Conservation (phyloP, 2,113 vertebrate genomes). For the Calidris pugnax region DNA sequence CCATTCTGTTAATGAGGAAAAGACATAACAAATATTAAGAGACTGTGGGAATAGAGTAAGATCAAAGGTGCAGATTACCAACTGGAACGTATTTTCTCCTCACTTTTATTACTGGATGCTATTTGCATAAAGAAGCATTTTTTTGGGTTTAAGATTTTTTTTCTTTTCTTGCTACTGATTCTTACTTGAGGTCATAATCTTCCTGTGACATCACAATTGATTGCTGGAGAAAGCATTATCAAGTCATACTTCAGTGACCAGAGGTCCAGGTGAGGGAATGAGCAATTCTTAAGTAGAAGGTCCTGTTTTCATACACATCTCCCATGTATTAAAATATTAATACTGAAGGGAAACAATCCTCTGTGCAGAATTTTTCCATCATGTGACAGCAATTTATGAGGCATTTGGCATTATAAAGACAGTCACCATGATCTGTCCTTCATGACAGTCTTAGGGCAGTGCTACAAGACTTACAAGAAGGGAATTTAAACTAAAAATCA, state of each 20-base stretch:
- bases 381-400: background rate
- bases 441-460: background rate
- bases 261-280: background rate
- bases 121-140: background rate
- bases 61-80: background rate
- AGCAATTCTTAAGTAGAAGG: background rate
- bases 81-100: background rate
- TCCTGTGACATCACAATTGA: background rate
- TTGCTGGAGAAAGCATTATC: background rate
- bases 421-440: background rate
- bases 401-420: constrained; percentile 33
- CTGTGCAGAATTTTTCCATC: background rate
- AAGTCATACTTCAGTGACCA: background rate
- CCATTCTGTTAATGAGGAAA: background rate
- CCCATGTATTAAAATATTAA: background rate
- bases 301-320: background rate
- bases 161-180: background rate
- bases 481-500: background rate
- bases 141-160: background rate
- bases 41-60: background rate
- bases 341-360: background rate
- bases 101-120: background rate
- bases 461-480: background rate
- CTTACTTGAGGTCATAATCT: background rate
- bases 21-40: background rate